These are phyloP conservation scores for Ciconia nigra DNA, from an alignment of 2,797 vertebrate genomes.

Conservation along the genomic window DNA sequence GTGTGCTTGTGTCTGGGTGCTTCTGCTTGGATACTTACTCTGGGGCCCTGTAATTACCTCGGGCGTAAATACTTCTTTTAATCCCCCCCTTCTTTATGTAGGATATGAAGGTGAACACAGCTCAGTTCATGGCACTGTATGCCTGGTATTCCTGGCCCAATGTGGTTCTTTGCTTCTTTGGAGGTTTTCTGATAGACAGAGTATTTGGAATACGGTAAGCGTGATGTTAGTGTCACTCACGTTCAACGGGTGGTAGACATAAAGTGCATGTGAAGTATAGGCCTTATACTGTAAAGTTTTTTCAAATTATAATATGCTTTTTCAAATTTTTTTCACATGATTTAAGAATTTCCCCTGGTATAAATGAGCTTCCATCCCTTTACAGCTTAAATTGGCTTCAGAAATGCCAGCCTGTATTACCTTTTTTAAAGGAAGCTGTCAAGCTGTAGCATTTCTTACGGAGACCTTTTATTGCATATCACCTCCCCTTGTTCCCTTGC, in stretches of 20 bases:
- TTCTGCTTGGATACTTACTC: accelerated
- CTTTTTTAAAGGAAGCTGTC: background rate
- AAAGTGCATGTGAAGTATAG: accelerated
- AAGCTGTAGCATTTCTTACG: accelerated
- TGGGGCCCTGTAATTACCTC: background rate
- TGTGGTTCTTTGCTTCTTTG: slow-evolving; percentile 94
- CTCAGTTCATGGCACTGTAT: slow-evolving; percentile 92
- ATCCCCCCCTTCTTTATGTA: background rate
- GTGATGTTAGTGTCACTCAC: accelerated
- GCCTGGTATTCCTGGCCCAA: slow-evolving; percentile 99
- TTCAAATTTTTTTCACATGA: accelerated
- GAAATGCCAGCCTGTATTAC: accelerated
- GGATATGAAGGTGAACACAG: slow-evolving; percentile 91
- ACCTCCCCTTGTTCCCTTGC: background rate
- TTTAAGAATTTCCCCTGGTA: accelerated
- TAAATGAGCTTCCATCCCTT: background rate
- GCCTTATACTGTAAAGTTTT: accelerated
- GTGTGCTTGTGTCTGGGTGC: accelerated
- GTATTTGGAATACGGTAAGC: slow-evolving; percentile 94
- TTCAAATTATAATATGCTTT: accelerated
- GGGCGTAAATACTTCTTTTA: background rate
- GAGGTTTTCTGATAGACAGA: slow-evolving; percentile 92
- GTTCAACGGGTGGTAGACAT: accelerated
- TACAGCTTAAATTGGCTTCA: background rate
- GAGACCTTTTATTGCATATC: accelerated